Evolutionary conservation across 1,140 invertebrate species (phyloP), one percentile per base, ranked within the genome.

Genomic region (Diuraphis noxia): DNA sequence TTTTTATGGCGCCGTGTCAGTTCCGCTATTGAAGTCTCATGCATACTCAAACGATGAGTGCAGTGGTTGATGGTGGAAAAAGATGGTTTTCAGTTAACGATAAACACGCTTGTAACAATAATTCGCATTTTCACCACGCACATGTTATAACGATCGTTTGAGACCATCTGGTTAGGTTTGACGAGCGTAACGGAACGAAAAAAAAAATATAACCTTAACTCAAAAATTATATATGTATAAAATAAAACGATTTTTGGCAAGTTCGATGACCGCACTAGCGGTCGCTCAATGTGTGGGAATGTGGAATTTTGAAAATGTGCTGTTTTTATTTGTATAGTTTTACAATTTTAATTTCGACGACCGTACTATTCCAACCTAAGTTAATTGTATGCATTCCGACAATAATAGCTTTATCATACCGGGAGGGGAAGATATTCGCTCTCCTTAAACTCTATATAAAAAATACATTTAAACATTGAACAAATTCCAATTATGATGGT

Each of bases 51-150:
- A 84, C n/a, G 30, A 13, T 2, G 41, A 43, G 2, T 19, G 30
- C 72, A 17, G 38, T 36, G 36, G 79, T 63, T 36, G 46, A 63
- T 25, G 43, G 36, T 2, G 43, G 40, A n/a, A 36, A 89, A 89
- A 41, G 88, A 63, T 89, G 43, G 38, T 89, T 89, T 89, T 89
- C 63, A 72, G 52, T 72, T 89, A 89, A 89, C 88, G 88, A 89
- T 89, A 89, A 88, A 89, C 63, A 36, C 63, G 40, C 40, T 89
- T 77, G 43, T 79, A 77, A 89, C 40, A 88, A 88, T 89, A 79
- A 89, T 89, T 89, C 63, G 63, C 63, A 89, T 89, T 89, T 89
- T 77, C n/a, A 41, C 52, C 88, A 79, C 88, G 88, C 88, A 79
- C 88, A 43, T 43, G 21, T 41, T n/a, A n/a, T 88, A 36, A 63